These are phyloP conservation scores for Emydoidea blandingii DNA, from an alignment of 2,797 vertebrate species.

Conservation along the genomic window DNA sequence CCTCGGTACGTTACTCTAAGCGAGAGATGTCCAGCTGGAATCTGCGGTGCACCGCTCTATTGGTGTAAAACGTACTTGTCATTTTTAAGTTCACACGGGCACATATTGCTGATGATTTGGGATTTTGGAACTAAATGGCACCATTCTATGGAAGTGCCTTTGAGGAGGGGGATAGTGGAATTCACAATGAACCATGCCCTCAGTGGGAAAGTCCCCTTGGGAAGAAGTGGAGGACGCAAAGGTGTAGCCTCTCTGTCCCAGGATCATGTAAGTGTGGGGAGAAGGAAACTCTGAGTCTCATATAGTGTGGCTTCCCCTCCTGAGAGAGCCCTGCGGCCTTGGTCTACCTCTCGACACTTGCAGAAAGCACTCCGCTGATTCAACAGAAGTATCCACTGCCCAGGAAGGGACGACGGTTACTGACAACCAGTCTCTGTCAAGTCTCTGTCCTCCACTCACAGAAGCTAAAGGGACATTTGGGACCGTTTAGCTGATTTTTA, in stretches of 20 bases:
- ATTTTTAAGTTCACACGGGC: not conserved
- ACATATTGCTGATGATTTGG: not conserved
- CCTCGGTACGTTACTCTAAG: too few species aligned
- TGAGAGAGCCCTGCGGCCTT: not conserved
- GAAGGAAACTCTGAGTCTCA: not conserved
- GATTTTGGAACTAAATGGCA: not conserved
- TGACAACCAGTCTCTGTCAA: not conserved
- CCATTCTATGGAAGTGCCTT: not conserved
- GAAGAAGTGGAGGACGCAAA: not conserved
- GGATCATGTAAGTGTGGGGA: not conserved
- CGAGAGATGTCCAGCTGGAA: not conserved
- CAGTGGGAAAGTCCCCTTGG: not conserved
- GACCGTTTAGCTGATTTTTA: not conserved
- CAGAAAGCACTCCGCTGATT: not conserved
- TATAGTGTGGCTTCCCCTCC: not conserved
- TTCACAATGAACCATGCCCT: not conserved
- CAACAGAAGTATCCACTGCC: not conserved
- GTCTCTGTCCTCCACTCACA: not conserved
- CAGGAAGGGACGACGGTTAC: fast-evolving
- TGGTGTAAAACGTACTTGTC: not conserved
- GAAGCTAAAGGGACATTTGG: not conserved
- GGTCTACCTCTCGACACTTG: not conserved
- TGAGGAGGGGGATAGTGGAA: not conserved
- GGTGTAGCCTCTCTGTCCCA: not conserved
- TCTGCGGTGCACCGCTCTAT: not conserved